Evolutionary conservation across 2,113 vertebrate genomes (phyloP).

Genomic region (Baryphthengus martii): DNA sequence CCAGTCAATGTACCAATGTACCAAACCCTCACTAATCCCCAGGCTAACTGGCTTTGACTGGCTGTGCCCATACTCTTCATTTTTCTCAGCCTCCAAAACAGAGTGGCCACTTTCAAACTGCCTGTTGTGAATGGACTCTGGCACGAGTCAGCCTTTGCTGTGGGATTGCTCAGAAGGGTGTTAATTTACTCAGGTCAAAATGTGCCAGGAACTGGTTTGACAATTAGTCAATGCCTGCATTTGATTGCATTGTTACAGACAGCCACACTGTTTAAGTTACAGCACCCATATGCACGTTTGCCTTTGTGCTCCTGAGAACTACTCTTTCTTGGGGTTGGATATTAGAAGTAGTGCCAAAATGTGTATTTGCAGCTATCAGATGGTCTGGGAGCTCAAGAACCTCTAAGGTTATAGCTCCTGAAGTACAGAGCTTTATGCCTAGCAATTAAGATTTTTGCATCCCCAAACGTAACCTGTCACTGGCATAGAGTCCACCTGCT

Average conservation of each 20-base stretch:
- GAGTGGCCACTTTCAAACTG: neutral
- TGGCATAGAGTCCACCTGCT: neutral
- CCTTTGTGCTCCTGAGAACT: neutral
- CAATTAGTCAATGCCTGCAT: neutral
- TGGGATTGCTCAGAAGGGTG: neutral
- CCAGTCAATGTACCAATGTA: fast-evolving
- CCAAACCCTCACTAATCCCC: neutral
- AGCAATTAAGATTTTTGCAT: neutral
- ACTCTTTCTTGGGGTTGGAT: neutral
- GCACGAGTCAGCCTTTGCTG: neutral
- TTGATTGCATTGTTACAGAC: neutral
- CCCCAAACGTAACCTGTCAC: neutral
- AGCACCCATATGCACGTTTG: neutral
- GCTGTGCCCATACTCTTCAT: neutral
- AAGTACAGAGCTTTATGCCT: neutral
- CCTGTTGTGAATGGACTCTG: neutral
- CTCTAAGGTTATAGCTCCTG: neutral
- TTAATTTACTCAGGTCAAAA: neutral
- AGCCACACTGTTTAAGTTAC: neutral
- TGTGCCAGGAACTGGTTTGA: neutral
- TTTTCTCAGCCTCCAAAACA: neutral
- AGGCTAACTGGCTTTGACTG: neutral
- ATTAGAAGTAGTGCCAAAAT: neutral
- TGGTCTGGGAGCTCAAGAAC: neutral
- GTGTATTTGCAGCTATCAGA: neutral